Percentiles rank a stretch among this genome's conserved stretches.
Conservation (phyloP, 2,888 invertebrate species). For the Ormyrus labotus region DNA sequence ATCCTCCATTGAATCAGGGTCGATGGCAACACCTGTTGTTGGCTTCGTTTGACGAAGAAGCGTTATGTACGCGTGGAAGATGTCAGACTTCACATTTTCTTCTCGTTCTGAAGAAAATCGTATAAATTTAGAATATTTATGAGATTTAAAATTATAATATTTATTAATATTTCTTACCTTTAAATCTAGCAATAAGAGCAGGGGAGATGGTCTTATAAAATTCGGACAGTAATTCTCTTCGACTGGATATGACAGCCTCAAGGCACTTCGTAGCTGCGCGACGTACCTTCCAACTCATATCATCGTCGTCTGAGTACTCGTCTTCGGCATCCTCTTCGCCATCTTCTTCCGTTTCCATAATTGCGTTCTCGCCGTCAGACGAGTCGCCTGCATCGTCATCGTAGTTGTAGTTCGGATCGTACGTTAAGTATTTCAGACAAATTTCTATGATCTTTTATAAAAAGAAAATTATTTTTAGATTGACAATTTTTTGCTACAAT, state of each 20-base stretch:
- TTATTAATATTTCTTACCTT: conserved; percentile 79
- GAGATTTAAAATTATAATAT: no score
- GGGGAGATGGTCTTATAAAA: conserved; percentile 94
- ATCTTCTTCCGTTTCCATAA: conserved; percentile 83
- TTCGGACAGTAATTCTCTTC: conserved; percentile 92
- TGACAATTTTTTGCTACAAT: conserved; percentile 72
- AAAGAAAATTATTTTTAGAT: no score
- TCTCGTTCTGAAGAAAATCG: conserved; percentile 86
- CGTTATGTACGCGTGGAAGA: conserved; percentile 97
- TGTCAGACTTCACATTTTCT: conserved; percentile 99
- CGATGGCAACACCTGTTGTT: conserved; percentile 80
- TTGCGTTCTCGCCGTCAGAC: conserved; percentile 83
- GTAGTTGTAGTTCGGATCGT: conserved; percentile 99
- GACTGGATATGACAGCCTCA: conserved; percentile 94
- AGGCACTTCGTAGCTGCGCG: conserved; percentile 98
- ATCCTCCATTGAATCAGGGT: conserved; percentile 85
- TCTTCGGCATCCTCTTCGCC: conserved; percentile 86
- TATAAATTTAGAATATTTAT: not conserved
- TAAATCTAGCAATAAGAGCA: conserved; percentile 93
- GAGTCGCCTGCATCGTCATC: conserved; percentile 90
- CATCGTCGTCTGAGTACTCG: conserved; percentile 99
- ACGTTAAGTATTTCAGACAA: conserved; percentile 93
- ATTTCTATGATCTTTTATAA: conserved; percentile 76
- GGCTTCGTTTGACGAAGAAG: conserved; percentile 93
- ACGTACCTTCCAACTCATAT: conserved; percentile 99